Evolutionary conservation across 2,113 vertebrate genomes (phyloP).

Genomic region (Prochilodus magdalenae): DNA sequence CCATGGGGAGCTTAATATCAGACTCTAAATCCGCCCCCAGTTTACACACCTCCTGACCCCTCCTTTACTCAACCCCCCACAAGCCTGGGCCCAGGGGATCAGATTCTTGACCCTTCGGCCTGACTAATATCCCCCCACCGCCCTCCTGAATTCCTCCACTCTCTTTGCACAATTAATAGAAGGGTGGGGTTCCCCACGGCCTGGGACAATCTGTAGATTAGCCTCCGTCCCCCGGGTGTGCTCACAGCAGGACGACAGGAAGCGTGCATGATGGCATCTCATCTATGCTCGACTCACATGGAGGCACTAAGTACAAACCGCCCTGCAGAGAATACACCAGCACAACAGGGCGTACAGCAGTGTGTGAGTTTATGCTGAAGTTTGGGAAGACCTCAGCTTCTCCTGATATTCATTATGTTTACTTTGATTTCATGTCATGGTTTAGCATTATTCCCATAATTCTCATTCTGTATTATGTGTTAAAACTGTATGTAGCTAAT

Average conservation of each 20-base stretch:
- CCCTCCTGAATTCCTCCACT: slow-evolving; percentile 32
- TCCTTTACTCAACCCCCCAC: slow-evolving; percentile 6
- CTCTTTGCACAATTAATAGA: slow-evolving; percentile 39
- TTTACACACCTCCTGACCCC: background rate
- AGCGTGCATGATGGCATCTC: slow-evolving; percentile 43
- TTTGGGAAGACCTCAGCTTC: background rate
- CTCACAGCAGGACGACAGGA: slow-evolving; percentile 46
- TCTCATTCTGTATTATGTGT: too few relatives aligned
- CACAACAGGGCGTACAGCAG: background rate
- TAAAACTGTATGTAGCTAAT: too few relatives aligned
- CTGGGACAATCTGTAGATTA: slow-evolving; percentile 50
- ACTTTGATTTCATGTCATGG: too few relatives aligned
- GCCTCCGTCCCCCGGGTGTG: slow-evolving; percentile 17
- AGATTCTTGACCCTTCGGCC: slow-evolving; percentile 44
- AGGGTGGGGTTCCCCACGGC: slow-evolving; percentile 47
- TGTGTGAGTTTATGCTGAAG: background rate
- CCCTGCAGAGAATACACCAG: slow-evolving; percentile 11
- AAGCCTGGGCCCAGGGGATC: slow-evolving; percentile 33
- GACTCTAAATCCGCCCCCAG: background rate
- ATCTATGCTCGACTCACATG: background rate
- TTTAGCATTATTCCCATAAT: too few relatives aligned
- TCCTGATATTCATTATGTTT: too few relatives aligned
- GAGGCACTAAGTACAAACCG: background rate
- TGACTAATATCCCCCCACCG: slow-evolving; percentile 39
- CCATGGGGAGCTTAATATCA: background rate